Percentiles rank a stretch among this genome's conserved stretches.
phyloP scores from a whole-genome alignment of 2,797 vertebrate species.

The Poecilia gillii region DNA sequence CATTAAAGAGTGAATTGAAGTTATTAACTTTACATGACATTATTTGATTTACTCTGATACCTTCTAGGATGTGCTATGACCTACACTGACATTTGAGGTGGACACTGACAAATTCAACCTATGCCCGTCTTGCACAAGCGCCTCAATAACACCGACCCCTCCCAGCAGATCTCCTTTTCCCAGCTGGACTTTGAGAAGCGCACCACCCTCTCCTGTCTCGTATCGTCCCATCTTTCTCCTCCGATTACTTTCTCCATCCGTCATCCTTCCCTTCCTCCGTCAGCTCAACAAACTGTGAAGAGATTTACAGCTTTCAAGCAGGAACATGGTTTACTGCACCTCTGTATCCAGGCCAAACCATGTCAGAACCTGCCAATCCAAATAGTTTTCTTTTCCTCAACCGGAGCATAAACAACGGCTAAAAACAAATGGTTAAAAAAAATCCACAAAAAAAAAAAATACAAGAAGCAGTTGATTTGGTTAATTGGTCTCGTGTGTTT shows the following conservation, averaged over 20 bases:
- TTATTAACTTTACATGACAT: not conserved
- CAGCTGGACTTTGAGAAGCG: constrained; percentile 17
- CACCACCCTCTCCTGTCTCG: constrained; percentile 10
- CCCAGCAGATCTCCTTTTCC: constrained; percentile 29
- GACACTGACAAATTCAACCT: constrained; percentile 40
- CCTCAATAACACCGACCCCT: not conserved
- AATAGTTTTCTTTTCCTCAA: constrained; percentile 19
- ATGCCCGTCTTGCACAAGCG: constrained; percentile 9
- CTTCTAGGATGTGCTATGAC: constrained; percentile 2
- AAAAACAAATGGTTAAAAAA: not conserved
- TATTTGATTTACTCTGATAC: not conserved
- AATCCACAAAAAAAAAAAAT: not conserved
- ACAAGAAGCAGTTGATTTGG: not conserved
- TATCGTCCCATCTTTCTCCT: constrained; percentile 35
- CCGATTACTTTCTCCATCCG: constrained; percentile 41
- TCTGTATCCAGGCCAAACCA: constrained; percentile 16
- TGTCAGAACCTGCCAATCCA: not conserved
- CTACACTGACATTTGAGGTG: not conserved
- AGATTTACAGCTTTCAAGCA: constrained; percentile 59
- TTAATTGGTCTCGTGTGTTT: not conserved
- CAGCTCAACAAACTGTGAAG: constrained; percentile 42
- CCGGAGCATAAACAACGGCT: not conserved
- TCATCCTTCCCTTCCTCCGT: constrained; percentile 49
- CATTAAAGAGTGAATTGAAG: not conserved
- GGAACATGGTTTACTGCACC: constrained; percentile 32